A percentile compares a stretch with the other conserved stretches of the same genome.
Conservation (phyloP, 2,797 vertebrate species). For the Sebastes reedi region DNA sequence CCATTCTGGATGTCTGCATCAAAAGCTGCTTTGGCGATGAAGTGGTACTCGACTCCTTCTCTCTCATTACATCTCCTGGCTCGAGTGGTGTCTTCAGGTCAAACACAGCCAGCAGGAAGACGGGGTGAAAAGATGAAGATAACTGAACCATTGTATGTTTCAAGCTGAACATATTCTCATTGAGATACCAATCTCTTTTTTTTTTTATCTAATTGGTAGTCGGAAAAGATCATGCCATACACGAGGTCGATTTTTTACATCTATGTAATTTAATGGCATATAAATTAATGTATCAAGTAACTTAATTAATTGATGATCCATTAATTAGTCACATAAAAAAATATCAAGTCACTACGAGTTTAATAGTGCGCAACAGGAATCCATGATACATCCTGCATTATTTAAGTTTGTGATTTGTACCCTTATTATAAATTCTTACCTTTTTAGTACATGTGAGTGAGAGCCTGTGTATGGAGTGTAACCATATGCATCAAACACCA, state of each 20-base stretch:
- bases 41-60: slow-evolving; percentile 95
- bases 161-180: neutral
- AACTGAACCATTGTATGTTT: neutral
- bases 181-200: neutral
- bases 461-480: neutral
- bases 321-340: no score
- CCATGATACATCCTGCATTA: neutral
- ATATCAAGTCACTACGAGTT: no score
- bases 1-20: slow-evolving; percentile 89
- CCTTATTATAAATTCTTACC: no score
- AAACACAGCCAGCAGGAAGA: neutral
- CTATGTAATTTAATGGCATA: neutral
- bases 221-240: neutral
- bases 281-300: no score
- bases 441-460: neutral
- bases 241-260: neutral
- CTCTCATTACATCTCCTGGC: slow-evolving; percentile 90
- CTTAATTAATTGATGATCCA: no score
- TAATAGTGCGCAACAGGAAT: neutral
- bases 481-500: neutral
- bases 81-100: slow-evolving; percentile 89
- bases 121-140: neutral
- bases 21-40: slow-evolving; percentile 90
- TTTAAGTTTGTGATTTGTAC: neutral
- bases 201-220: no score